phyloP scores from a whole-genome alignment of 2,113 vertebrate species.

The Poicephalus gulielmi region DNA sequence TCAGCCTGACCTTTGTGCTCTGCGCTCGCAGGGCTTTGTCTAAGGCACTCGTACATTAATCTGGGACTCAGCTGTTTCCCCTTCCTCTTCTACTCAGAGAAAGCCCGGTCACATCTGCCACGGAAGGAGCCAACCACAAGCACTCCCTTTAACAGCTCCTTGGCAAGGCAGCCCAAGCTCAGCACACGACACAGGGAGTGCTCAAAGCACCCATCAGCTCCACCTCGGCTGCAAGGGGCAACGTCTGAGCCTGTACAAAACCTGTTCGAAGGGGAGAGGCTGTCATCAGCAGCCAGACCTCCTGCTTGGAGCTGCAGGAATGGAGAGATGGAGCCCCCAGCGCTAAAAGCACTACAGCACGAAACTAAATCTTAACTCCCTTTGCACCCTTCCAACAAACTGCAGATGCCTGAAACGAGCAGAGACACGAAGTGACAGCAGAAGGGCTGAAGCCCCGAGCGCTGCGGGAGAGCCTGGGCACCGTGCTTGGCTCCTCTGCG shows the following conservation, averaged over 20 bases:
- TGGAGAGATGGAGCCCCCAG: background rate
- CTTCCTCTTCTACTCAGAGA: background rate
- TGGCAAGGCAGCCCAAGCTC: background rate
- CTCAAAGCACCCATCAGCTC: background rate
- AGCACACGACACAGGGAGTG: accelerated
- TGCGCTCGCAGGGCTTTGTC: background rate
- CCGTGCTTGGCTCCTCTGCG: background rate
- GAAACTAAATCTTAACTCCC: too few relatives aligned
- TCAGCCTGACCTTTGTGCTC: background rate
- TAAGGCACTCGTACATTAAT: background rate
- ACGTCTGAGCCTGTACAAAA: background rate
- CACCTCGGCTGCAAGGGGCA: background rate
- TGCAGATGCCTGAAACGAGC: background rate
- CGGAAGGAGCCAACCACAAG: background rate
- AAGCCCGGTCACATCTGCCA: background rate
- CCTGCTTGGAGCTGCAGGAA: background rate
- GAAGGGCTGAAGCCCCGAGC: background rate
- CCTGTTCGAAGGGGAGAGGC: background rate
- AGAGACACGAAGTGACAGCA: background rate
- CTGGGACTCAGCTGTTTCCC: background rate
- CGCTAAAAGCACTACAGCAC: background rate
- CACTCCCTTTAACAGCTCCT: background rate
- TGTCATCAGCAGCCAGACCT: background rate
- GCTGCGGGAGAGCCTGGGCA: background rate
- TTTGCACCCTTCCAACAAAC: background rate